A percentile compares a stretch with the other conserved stretches of the same genome.
Conservation (phyloP, 2,797 vertebrate species). For the Atherinosoma microstoma region DNA sequence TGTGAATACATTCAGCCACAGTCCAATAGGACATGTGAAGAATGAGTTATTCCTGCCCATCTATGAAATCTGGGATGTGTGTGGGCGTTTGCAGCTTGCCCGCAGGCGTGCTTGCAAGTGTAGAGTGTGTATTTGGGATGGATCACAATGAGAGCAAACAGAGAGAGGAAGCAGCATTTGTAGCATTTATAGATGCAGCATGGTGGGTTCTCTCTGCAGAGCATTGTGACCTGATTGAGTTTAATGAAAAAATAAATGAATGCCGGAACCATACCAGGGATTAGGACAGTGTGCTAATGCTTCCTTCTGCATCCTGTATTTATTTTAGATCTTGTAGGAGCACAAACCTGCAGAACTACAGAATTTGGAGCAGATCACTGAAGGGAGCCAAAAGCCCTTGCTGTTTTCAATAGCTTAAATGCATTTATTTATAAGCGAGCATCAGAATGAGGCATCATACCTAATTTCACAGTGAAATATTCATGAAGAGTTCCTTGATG, state of each 20-base stretch:
- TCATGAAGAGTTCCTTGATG: conserved; percentile 56
- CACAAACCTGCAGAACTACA: conserved; percentile 8
- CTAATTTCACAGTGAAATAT: conserved; percentile 74
- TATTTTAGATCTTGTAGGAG: background rate
- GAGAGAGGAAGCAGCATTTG: background rate
- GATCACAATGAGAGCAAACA: conserved; percentile 24
- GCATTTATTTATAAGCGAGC: conserved; percentile 61
- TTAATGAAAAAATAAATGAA: conserved; percentile 43
- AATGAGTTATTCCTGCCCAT: conserved; percentile 48
- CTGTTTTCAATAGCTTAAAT: conserved; percentile 43
- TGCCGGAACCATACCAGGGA: conserved; percentile 25
- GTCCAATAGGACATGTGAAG: conserved; percentile 29
- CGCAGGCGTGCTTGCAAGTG: conserved; percentile 45
- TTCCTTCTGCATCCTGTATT: background rate
- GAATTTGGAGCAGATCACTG: conserved; percentile 36
- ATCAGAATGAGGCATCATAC: conserved; percentile 59
- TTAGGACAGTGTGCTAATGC: conserved; percentile 7
- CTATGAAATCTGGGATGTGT: conserved; percentile 45
- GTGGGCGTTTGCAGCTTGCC: conserved; percentile 55
- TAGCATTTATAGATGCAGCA: conserved; percentile 27
- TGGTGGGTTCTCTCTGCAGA: background rate
- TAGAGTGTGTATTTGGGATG: conserved; percentile 53
- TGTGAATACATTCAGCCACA: conserved; percentile 15
- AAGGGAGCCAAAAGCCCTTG: conserved; percentile 15
- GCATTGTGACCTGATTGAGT: conserved; percentile 24